These are phyloP conservation scores for Metaphire vulgaris DNA, from an alignment of 1,140 invertebrate species.

Conservation along the genomic window DNA sequence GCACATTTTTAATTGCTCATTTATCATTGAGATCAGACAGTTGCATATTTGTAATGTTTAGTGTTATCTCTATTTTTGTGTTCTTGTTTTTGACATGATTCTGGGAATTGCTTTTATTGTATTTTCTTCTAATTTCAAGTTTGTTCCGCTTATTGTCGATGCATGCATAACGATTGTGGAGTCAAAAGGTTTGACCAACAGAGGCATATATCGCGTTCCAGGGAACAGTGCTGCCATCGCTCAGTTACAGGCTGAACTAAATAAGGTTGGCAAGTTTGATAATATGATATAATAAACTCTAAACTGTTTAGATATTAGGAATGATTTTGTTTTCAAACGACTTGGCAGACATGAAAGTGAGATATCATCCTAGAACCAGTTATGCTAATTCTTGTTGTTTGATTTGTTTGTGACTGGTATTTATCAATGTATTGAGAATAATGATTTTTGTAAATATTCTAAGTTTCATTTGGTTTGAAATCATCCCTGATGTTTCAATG, in stretches of 20 bases:
- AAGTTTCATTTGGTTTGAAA: no score
- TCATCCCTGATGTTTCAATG: no score
- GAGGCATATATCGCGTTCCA: conserved; percentile 89
- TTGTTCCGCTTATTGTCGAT: conserved; percentile 76
- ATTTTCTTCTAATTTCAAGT: no score
- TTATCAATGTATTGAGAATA: conserved; percentile 1
- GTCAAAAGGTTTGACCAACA: conserved; percentile 73
- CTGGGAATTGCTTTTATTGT: no score
- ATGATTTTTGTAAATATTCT: not conserved
- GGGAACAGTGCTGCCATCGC: conserved; percentile 90
- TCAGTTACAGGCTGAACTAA: conserved; percentile 58
- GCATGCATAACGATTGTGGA: conserved; percentile 86
- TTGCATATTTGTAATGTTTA: no score
- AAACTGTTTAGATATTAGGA: not conserved
- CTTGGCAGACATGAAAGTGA: not conserved
- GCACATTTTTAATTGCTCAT: no score
- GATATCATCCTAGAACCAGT: not conserved
- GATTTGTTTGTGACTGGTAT: not conserved
- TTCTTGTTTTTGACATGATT: no score
- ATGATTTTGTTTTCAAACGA: not conserved
- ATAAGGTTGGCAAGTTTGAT: conserved; percentile 36
- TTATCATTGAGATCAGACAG: no score
- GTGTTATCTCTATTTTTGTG: no score
- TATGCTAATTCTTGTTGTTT: not conserved
- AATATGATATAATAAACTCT: conserved; percentile 5